Evolutionary conservation across 2,888 invertebrate species (phyloP).

Genomic region (Eurytoma adleriae): DNA sequence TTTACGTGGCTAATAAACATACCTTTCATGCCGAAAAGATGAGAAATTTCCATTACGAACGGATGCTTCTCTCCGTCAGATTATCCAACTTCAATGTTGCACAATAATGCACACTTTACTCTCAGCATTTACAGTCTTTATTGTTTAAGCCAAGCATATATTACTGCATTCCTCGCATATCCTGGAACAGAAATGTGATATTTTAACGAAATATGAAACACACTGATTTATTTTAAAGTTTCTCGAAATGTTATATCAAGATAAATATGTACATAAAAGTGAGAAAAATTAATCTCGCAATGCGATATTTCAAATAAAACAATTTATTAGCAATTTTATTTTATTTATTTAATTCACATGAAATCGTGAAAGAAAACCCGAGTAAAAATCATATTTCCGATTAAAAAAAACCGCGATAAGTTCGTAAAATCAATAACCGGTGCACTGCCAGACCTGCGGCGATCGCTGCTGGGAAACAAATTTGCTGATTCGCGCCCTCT

Average conservation of each 20-base stretch:
- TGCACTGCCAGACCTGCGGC: conserved; percentile 29
- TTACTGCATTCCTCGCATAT: background rate
- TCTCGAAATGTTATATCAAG: too few species aligned
- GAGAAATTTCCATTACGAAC: conserved; percentile 33
- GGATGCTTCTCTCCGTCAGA: conserved; percentile 16
- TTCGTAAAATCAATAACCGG: conserved; percentile 49
- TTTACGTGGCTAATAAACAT: background rate
- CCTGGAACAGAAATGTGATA: conserved; percentile 23
- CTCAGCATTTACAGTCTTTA: conserved; percentile 46
- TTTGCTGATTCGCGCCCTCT: conserved; percentile 36
- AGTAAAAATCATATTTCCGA: background rate
- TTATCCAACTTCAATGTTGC: background rate
- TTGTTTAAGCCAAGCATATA: background rate
- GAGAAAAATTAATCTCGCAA: too few species aligned
- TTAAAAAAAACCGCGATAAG: conserved; percentile 44
- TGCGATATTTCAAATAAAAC: too few species aligned
- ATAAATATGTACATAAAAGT: too few species aligned
- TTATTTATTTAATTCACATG: background rate
- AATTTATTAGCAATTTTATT: background rate
- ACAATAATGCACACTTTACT: conserved; percentile 46
- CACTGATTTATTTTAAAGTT: too few species aligned
- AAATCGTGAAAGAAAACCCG: background rate
- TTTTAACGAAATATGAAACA: too few species aligned
- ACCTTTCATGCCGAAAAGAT: conserved; percentile 49
- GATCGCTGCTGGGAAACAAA: conserved; percentile 14